Percentiles rank a stretch among this genome's conserved stretches.
Conservation (phyloP, 2,888 invertebrate genomes). For the Oscheius sp. region DNA sequence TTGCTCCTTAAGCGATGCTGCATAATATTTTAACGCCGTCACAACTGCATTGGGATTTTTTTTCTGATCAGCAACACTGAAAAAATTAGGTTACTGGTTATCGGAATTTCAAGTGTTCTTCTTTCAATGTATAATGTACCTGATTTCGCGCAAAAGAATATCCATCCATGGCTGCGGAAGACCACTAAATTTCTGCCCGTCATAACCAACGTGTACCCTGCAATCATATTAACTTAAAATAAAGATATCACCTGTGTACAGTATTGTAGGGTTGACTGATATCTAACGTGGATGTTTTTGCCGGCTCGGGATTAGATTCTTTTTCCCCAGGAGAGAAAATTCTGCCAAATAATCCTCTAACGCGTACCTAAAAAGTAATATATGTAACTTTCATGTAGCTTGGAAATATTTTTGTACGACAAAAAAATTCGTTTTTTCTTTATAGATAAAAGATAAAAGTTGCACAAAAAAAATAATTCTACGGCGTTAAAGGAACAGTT, state of each 20-base stretch:
- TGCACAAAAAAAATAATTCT: no score
- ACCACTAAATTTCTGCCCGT: slow-evolving; percentile 72
- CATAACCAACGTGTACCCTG: slow-evolving; percentile 69
- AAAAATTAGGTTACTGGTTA: slow-evolving; percentile 31
- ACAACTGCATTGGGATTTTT: slow-evolving; percentile 84
- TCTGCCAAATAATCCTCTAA: slow-evolving; percentile 58
- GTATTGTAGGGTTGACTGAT: slow-evolving; percentile 71
- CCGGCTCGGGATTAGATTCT: slow-evolving; percentile 36
- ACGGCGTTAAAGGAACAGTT: no score
- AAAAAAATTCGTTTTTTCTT: no score
- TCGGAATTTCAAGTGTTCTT: not conserved
- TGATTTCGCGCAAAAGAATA: slow-evolving; percentile 67
- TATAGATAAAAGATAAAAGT: no score
- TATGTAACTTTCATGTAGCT: no score
- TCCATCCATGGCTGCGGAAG: slow-evolving; percentile 72
- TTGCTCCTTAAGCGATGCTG: slow-evolving; percentile 74
- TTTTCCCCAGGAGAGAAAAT: slow-evolving; percentile 60
- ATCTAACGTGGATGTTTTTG: slow-evolving; percentile 57
- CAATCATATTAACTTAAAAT: slow-evolving; percentile 3
- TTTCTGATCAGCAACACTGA: slow-evolving; percentile 78
- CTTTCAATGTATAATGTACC: slow-evolving; percentile 44
- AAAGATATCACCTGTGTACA: slow-evolving; percentile 56
- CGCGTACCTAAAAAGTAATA: slow-evolving; percentile 60
- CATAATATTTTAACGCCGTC: slow-evolving; percentile 89
- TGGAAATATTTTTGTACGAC: no score